Base-by-base conservation (phyloP, 2,797 vertebrate species). In the Lates japonicus region DNA sequence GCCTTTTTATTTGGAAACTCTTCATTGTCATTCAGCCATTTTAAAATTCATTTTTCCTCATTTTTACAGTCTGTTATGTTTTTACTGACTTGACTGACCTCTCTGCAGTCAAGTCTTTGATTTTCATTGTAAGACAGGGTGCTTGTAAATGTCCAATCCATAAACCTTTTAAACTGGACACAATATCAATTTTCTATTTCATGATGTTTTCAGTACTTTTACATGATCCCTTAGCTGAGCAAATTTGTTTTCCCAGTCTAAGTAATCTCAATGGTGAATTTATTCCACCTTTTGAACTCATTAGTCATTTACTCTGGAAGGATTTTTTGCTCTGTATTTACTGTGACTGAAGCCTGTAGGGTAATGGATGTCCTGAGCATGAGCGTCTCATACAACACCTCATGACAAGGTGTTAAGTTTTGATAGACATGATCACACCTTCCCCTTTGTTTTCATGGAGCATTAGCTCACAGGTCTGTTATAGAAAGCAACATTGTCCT, bases 1-100 rank as follows among this genome's bases (percentile, higher is more conserved):
- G 68, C 90, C 85, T 87, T 90, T 64, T 76, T 87, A 31, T 80
- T 85, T 90, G 57, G n/a, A 51, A 22, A 42, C 49, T 48, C 31
- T 51, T 35, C 61, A 57, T 51, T 64, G 46, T 59, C 48, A n/a
- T 70, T 59, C 13, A 22, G 41, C 25, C 33, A 14, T 19, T 37
- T 46, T 2, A 41, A 31, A 0, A 11, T 44, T 39, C 12, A 19
- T 74, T 63, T 57, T 12, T 2, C 8, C 1, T 44, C 4, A 9
- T 42, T 73, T 73, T 37, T 42, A 11, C 7, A 13, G 12, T 33
- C 73, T 25, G 6, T 61, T 33, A 25, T 60, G 3, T 44, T 77
- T 57, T 54, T 25, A 7, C 8, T 37, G 1, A 29, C 25, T 29
- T 29, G 25, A 29, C 25, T 29, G 25, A 29, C 25, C 25, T 29